Percentiles rank a stretch among this genome's conserved stretches.
These are phyloP conservation scores for Aurelia coerulea DNA, from an alignment of 30 jellyfish, hydroid and myxozoan genomes.

Conservation along the genomic window DNA sequence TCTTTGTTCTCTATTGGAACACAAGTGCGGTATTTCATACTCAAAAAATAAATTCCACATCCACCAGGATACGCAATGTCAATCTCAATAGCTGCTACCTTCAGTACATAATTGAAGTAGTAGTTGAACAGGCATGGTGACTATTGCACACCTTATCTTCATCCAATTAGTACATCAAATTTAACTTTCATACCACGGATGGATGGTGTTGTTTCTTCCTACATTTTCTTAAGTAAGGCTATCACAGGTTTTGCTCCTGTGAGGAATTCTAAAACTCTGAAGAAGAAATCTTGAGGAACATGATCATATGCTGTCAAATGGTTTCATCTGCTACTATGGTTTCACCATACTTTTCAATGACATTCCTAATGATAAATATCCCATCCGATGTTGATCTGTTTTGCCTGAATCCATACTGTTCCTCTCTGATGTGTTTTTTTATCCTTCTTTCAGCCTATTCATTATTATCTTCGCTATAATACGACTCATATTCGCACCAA, in stretches of 20 bases:
- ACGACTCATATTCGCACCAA: conserved; percentile 16
- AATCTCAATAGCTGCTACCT: conserved; percentile 25
- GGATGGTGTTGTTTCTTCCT: conserved; percentile 8
- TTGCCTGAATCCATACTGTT: conserved; percentile 8
- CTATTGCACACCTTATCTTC: conserved; percentile 13
- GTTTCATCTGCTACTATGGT: conserved; percentile 1
- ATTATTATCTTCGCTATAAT: not conserved
- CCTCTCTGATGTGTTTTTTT: not conserved
- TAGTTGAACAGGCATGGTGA: conserved; percentile 15
- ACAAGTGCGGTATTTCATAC: conserved; percentile 18
- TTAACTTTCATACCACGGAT: conserved; percentile 4
- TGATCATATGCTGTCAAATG: conserved; percentile 5
- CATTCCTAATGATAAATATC: conserved; percentile 3
- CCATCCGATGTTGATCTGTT: conserved; percentile 15
- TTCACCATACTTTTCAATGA: conserved; percentile 21
- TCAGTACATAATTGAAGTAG: conserved; percentile 13
- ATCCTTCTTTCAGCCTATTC: conserved; percentile 3
- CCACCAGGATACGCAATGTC: conserved; percentile 27
- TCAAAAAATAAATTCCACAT: conserved; percentile 8
- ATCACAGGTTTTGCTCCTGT: conserved; percentile 28
- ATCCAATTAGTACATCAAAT: conserved; percentile 5
- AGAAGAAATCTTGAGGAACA: not conserved
- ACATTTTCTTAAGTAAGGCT: conserved; percentile 13
- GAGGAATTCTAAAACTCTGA: conserved; percentile 7
- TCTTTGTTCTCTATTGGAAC: conserved; percentile 16